A percentile compares a stretch with the other conserved stretches of the same genome.
phyloP scores from a whole-genome alignment of 2,113 vertebrate species.

The Vicugna pacos region DNA sequence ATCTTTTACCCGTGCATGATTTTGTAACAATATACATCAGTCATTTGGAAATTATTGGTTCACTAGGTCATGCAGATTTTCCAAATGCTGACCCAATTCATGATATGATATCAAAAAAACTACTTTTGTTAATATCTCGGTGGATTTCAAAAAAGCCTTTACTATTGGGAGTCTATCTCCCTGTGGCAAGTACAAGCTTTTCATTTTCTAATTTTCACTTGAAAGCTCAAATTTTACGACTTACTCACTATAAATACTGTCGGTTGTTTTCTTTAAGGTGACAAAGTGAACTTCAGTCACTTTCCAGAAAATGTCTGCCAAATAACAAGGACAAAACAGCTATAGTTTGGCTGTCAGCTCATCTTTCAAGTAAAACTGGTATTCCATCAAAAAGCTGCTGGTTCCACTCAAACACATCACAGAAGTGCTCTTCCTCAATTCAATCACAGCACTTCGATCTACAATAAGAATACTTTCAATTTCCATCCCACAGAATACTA shows the following conservation, averaged over 20 bases:
- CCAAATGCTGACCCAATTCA: neutral
- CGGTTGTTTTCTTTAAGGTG: constrained; percentile 4
- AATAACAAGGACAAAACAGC: neutral
- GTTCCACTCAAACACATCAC: neutral
- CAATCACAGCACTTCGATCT: neutral
- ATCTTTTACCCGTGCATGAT: neutral
- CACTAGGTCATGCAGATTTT: neutral
- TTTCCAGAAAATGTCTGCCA: neutral
- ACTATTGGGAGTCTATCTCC: neutral
- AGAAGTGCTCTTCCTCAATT: neutral
- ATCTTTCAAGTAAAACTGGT: neutral
- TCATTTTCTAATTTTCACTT: constrained; percentile 4
- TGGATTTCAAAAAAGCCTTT: neutral
- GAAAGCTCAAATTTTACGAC: neutral
- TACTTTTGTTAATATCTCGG: neutral
- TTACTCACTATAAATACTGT: neutral
- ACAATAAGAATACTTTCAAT: neutral
- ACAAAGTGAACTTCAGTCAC: neutral
- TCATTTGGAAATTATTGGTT: neutral
- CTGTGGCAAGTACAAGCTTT: neutral
- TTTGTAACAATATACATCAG: neutral
- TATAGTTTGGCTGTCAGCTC: neutral
- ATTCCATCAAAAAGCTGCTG: neutral
- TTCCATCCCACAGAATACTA: neutral
- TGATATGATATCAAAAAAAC: neutral